Base-by-base conservation (phyloP, 2,797 vertebrate genomes). In the Sebastes hopkinsi region DNA sequence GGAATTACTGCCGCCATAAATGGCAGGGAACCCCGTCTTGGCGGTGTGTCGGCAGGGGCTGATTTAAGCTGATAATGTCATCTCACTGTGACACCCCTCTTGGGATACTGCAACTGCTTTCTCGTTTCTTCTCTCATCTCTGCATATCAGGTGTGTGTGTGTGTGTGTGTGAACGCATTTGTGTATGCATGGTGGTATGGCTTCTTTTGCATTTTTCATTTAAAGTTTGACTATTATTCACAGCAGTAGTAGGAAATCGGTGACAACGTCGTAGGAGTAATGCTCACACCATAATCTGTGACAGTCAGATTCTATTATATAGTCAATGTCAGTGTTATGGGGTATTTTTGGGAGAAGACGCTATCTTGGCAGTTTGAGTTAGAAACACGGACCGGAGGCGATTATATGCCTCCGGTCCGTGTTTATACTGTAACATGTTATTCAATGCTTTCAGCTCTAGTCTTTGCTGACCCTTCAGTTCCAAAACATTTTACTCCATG, bases 51-150 rank as follows among this genome's bases (percentile, higher is more conserved):
- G 14, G 69, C 60, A 75, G 71, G 70, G 67, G 64, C 72, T 82
- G 85, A 89, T 93, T 87, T 58, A 88, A 87, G 85, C 54, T 38
- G 79, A 89, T 88, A 90, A 88, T 80, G 72, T 86, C 72, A 83
- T 84, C 70, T 81, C 42, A 11, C 72, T 72, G 65, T 77, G 81
- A 82, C 84, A 77, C 67, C 60, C 56, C 56, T 62, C 42, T 81
- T 81, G 68, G 72, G 68, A 77, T 73, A 67, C 58, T 71, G 67
- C 30, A 66, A 60, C 79, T 76, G 60, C 36, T 69, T 77, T 75
- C 66, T 67, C 14, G 1, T 32, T 71, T 70, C 54, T 29, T 79
- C 77, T 82, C 61, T 76, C 50, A 68, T 77, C 54, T 75, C 27
- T 30, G 58, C 29, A 29, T 75, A 46, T n/a, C 32, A 67, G 52